Conservation (phyloP, 2,113 vertebrate species). For the Proteles cristata region DNA sequence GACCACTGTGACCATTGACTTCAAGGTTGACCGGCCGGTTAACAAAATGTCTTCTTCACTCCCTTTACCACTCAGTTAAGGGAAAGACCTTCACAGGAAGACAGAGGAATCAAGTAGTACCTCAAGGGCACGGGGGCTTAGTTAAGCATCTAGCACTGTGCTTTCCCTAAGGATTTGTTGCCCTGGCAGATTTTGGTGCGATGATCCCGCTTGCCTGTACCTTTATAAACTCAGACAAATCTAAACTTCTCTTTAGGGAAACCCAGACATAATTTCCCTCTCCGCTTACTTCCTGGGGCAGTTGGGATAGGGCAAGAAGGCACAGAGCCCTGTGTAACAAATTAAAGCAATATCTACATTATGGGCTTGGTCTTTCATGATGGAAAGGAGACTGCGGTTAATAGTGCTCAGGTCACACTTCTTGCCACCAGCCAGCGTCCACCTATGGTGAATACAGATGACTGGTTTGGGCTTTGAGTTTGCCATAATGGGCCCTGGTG, state of each 20-base stretch:
- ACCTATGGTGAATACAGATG: neutral
- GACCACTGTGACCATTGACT: neutral
- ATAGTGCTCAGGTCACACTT: neutral
- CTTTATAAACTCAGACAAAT: neutral
- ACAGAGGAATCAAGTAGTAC: neutral
- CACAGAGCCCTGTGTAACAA: neutral
- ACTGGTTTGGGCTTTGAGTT: neutral
- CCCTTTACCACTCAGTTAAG: neutral
- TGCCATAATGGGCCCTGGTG: neutral
- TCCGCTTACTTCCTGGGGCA: conserved; percentile 15
- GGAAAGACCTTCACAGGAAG: neutral
- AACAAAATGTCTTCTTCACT: neutral
- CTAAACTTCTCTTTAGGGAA: conserved; percentile 26
- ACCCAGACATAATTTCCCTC: neutral
- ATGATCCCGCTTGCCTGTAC: neutral
- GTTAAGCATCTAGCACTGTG: neutral
- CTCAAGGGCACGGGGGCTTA: neutral
- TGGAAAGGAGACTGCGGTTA: neutral
- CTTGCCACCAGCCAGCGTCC: neutral
- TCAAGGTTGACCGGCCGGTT: neutral
- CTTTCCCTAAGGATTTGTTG: neutral
- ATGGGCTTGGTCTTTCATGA: neutral
- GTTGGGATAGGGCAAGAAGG: neutral
- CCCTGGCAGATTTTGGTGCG: neutral
- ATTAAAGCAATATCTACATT: neutral